Evolutionary conservation across 2,888 invertebrate genomes (phyloP), one percentile per base, ranked within the genome.

Genomic region (Cataglyphis cursor): DNA sequence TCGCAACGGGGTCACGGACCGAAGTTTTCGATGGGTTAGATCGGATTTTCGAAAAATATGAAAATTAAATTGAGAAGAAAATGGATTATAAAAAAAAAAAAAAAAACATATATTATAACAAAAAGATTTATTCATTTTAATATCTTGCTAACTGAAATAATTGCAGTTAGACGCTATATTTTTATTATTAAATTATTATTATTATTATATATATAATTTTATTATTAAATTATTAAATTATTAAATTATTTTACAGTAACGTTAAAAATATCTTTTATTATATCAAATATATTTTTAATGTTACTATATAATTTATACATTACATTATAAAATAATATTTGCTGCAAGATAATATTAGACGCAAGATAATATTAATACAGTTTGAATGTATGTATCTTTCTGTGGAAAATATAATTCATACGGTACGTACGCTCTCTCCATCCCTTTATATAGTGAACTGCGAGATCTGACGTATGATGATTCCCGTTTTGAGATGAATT

Each of bases 1-100:
- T 38, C 59, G 73, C 21, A 74, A 73, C 31, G 75, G 24, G 35
- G 38, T 74, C 78, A 59, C 3, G 74, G 24, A 44, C 57, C 18
- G n/a, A 8, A 74, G 15, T 41, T 68, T 68, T 15, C 54, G 2
- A 51, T 38, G 12, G 38, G 48, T n/a, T 51, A 3, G n/a, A 35
- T 24, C 15, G 38, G 10, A 0, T 15, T 41, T n/a, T 15, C 72
- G 54, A 24, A 41, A 18, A 64, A 41, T 3, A 35, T 41, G 18
- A 9, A 28, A 51, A 44, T 48, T 24, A 9, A 24, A 21, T 18
- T 18, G 62, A 48, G 21, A 62, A 28, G 28, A 15, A 24, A 12
- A 38, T 18, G 12, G 38, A 15, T n/a, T n/a, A 57, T 12, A 15
- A 44, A 15, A 61, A n/a, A 24, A 24, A 24, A 24, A 1, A 1